Percentiles rank a stretch among this genome's conserved stretches.
Conservation (phyloP, 2,113 vertebrate genomes). For the Lampris incognitus region DNA sequence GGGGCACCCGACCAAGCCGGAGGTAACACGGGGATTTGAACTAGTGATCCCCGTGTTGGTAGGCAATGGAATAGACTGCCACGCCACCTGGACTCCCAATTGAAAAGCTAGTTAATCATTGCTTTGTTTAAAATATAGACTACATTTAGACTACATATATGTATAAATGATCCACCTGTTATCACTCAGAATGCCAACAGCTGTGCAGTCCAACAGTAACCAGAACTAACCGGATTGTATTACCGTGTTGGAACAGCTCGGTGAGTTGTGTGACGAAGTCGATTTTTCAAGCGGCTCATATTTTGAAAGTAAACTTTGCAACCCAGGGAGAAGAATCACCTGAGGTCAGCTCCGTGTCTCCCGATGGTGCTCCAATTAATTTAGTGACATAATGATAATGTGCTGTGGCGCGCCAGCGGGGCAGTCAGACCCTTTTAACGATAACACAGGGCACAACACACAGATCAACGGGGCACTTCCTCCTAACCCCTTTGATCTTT, state of each 20-base stretch:
- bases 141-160: too few relatives aligned
- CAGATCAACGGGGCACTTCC: constrained; percentile 90
- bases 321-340: constrained; percentile 58
- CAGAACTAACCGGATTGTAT: not conserved
- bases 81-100: too few relatives aligned
- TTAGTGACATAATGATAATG: constrained; percentile 85
- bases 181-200: too few relatives aligned
- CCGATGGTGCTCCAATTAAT: constrained; percentile 86
- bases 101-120: too few relatives aligned
- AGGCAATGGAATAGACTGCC: too few relatives aligned
- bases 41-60: too few relatives aligned
- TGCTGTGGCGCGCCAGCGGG: constrained; percentile 84
- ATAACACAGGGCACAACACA: constrained; percentile 88
- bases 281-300: not conserved
- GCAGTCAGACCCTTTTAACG: constrained; percentile 89
- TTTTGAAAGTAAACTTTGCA: not conserved
- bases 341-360: constrained; percentile 83
- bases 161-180: too few relatives aligned
- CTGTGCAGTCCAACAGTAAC: too few relatives aligned
- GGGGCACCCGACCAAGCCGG: too few relatives aligned
- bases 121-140: too few relatives aligned
- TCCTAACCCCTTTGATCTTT: constrained; percentile 87
- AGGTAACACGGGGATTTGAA: too few relatives aligned
- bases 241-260: not conserved
- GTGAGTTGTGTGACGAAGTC: too few relatives aligned